phyloP scores from a whole-genome alignment of 2,888 invertebrate species.

The Bellardia pandia region DNA sequence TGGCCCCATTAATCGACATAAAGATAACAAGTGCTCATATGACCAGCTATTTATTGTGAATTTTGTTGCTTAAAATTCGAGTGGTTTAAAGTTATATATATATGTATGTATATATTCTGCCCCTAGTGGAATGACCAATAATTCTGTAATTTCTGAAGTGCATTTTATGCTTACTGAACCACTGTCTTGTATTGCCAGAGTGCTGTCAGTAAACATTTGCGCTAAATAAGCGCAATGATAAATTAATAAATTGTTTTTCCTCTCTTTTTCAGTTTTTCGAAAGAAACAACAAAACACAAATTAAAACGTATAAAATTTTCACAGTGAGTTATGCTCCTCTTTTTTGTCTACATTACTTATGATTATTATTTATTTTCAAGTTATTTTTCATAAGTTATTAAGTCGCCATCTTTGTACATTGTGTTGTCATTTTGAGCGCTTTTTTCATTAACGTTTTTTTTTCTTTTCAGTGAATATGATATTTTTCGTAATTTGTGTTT shows the following conservation, averaged over 20 bases:
- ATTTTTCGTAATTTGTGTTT: slow-evolving; percentile 65
- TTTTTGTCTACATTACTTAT: slow-evolving; percentile 62
- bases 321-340: slow-evolving; percentile 62
- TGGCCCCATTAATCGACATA: too few species aligned
- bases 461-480: slow-evolving; percentile 61
- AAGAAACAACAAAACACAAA: background rate
- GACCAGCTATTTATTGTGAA: too few species aligned
- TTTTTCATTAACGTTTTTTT: slow-evolving; percentile 49
- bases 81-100: too few species aligned
- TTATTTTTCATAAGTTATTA: slow-evolving; percentile 75
- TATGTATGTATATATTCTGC: too few species aligned
- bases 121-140: too few species aligned
- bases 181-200: slow-evolving; percentile 61
- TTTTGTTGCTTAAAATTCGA: too few species aligned
- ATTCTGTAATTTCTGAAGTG: too few species aligned
- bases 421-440: slow-evolving; percentile 68
- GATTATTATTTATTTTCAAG: slow-evolving; percentile 71
- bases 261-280: slow-evolving; percentile 33
- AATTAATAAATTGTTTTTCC: slow-evolving; percentile 78
- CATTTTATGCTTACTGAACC: slow-evolving; percentile 13
- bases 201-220: slow-evolving; percentile 73
- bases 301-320: slow-evolving; percentile 31
- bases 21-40: too few species aligned
- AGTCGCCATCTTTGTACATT: slow-evolving; percentile 70
- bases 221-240: slow-evolving; percentile 78